These are phyloP conservation scores for Popillia japonica DNA, from an alignment of 1,140 invertebrate species.

Conservation along the genomic window DNA sequence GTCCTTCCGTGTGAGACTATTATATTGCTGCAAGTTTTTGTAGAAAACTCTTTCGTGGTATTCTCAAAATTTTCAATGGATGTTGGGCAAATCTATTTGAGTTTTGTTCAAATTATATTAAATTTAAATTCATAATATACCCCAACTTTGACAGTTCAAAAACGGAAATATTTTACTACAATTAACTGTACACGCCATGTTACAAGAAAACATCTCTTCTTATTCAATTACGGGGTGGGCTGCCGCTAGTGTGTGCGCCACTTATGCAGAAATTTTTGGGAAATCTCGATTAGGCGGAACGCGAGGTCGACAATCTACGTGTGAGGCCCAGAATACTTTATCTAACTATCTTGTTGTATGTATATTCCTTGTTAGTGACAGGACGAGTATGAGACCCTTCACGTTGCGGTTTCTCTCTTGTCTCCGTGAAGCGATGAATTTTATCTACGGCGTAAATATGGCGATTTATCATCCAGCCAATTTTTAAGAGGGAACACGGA, in stretches of 20 bases:
- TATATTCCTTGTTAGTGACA: neutral
- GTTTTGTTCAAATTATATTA: too few relatives aligned
- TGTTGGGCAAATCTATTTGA: too few relatives aligned
- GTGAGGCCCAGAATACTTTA: slow-evolving; percentile 23
- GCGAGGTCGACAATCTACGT: neutral
- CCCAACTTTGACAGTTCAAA: too few relatives aligned
- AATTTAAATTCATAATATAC: too few relatives aligned
- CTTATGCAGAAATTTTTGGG: slow-evolving; percentile 33
- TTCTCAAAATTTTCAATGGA: too few relatives aligned
- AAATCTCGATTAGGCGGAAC: slow-evolving; percentile 31
- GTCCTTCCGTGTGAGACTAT: too few relatives aligned
- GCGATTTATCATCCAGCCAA: neutral
- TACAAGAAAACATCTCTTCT: neutral
- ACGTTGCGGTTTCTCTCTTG: neutral
- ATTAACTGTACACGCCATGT: neutral
- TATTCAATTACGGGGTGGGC: neutral
- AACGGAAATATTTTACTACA: neutral
- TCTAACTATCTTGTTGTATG: slow-evolving; percentile 2
- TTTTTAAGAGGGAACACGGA: slow-evolving; percentile 3
- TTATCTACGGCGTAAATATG: slow-evolving; percentile 6
- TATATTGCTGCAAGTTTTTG: too few relatives aligned
- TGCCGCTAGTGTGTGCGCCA: neutral
- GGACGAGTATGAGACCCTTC: neutral
- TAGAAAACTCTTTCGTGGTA: too few relatives aligned
- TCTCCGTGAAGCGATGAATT: neutral